Evolutionary conservation across 1,140 invertebrate genomes (phyloP), one percentile per base, ranked within the genome.

Genomic region (Dendroctonus ponderosae): DNA sequence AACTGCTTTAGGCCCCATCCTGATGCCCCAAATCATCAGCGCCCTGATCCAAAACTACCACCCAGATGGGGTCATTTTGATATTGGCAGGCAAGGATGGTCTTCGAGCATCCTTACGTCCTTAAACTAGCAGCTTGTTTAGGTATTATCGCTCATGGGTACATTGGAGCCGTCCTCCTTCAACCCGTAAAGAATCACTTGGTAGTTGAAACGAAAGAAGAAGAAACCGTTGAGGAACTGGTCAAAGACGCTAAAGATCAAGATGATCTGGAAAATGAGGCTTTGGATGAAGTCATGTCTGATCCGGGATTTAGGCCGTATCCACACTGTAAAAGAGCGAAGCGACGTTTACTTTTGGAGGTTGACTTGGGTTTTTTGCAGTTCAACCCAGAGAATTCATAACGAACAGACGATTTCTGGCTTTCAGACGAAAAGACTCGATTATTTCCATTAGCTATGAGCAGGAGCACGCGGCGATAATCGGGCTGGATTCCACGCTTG

Each of bases 181-280:
- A 83, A 63, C 83, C 83, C 11, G 78, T 83, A 41, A 76, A 77
- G 40, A 79, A 75, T 81, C 87, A 90, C 74, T 77, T 82, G 43
- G 82, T 51, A 8, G 43, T 62, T 8, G 66, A 69, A 64, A 59
- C n/a, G 7, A 41, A 58, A 42, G 40, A 63, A 51, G 49, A 46
- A 79, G 42, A 75, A 77, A 57, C 37, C 46, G 43, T 14, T 7
- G 44, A 42, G 51, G 57, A 65, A 39, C 2, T 49, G 72, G 59
- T 57, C 74, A 58, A 58, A 51, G 39, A 0, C 40, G 38, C 53
- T 39, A 9, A 11, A 12, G 42, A 39, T 11, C 14, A 39, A n/a
- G 66, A 74, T 37, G 67, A 65, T 9, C 72, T 74, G 51, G 73
- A 74, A 41, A 72, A 72, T 9, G 71, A 74, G 4, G 62, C 71